Evolutionary conservation across 1,140 invertebrate genomes (phyloP).

Genomic region (Solenopsis invicta): DNA sequence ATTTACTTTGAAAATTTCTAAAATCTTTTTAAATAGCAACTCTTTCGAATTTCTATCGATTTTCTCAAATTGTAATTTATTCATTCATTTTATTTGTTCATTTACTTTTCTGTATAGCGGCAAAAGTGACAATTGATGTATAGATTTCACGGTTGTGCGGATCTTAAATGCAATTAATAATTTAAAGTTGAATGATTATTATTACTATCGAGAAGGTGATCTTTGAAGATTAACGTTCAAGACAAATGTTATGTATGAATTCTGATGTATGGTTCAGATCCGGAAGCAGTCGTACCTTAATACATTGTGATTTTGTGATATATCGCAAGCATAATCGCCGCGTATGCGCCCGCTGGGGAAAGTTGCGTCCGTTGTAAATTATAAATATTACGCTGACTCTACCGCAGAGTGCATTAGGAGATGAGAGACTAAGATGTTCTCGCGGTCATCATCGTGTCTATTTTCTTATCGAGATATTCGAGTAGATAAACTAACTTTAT

Average conservation of each 20-base stretch:
- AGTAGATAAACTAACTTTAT: conserved; percentile 40
- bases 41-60: neutral
- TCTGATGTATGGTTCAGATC: conserved; percentile 7
- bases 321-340: conserved; percentile 42
- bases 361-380: conserved; percentile 52
- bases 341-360: conserved; percentile 18
- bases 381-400: conserved; percentile 45
- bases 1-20: neutral
- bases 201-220: neutral
- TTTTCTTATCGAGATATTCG: conserved; percentile 59
- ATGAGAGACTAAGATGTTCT: conserved; percentile 53
- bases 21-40: neutral
- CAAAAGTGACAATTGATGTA: neutral
- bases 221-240: neutral
- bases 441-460: conserved; percentile 14
- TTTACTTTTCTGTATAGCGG: neutral
- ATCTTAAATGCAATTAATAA: conserved; percentile 6
- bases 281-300: conserved; percentile 35
- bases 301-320: conserved; percentile 56
- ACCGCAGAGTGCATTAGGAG: conserved; percentile 44
- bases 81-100: neutral
- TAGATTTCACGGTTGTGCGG: neutral
- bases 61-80: conserved; percentile 1
- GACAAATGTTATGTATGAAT: conserved; percentile 4
- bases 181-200: neutral